These are phyloP conservation scores for Leptarthrus brevirostris DNA, from an alignment of 2,888 invertebrate genomes.

Conservation along the genomic window DNA sequence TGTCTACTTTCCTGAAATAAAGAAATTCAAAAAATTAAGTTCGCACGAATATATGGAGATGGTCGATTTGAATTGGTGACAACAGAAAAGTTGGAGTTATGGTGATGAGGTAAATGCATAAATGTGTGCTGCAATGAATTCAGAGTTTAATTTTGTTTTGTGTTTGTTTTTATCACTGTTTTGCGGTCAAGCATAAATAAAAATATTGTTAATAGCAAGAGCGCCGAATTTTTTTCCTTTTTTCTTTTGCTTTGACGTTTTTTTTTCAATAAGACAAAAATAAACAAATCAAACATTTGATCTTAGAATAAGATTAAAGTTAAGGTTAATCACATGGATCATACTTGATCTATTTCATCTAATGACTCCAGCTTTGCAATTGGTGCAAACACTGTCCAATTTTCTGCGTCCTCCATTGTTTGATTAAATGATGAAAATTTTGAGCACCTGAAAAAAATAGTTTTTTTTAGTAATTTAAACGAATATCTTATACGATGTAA, in stretches of 20 bases:
- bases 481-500: too few relatives aligned
- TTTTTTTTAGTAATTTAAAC: not conserved
- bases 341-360: constrained; percentile 71
- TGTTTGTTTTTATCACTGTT: not conserved
- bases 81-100: not conserved
- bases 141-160: not conserved
- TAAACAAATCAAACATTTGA: constrained; percentile 42
- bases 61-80: not conserved
- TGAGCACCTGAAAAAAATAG: constrained; percentile 58
- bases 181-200: not conserved
- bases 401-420: constrained; percentile 60
- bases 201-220: not conserved
- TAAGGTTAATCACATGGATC: constrained; percentile 57
- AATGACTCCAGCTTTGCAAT: constrained; percentile 75
- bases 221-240: not conserved
- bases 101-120: too few relatives aligned
- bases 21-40: constrained; percentile 36
- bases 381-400: constrained; percentile 68
- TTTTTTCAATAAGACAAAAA: constrained; percentile 5
- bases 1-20: constrained; percentile 57
- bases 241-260: not conserved
- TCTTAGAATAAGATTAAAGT: constrained; percentile 27
- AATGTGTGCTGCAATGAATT: too few relatives aligned
- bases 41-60: not conserved
- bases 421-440: constrained; percentile 61